Base-by-base conservation (phyloP, 2,888 invertebrate genomes). In the Sipha maydis region DNA sequence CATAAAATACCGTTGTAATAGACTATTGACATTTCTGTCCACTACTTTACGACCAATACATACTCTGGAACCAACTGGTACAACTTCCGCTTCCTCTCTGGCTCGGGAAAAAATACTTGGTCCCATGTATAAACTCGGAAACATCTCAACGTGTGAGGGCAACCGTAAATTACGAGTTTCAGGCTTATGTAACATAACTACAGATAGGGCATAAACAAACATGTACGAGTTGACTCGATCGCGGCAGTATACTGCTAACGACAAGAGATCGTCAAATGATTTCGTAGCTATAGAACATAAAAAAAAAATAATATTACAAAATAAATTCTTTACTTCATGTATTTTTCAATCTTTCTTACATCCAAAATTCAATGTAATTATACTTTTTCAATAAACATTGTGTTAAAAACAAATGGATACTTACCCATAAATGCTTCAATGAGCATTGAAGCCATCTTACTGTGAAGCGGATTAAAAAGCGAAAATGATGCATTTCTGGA, bases 61-160 rank as follows among this genome's bases (percentile, higher is more conserved):
- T 92, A 96, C 95, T 91, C 96, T 94, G 0, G 93, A 92, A 25
- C 95, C 95, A 9, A 93, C 91, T 0, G 93, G 93, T 3, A 94
- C 94, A 3, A 95, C 93, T 67, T 93, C 94, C 83, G 95, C 93
- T 91, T 95, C 95, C 91, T 96, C 95, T 25, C 95, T 93, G 0
- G 95, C 96, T 83, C 93, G 93, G 1, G 94, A 92, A 91, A 97
- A 95, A 4, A 95, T 93, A 71, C 94, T 94, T 19, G 96, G 94
- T 91, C 96, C 96, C 91, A 97, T 93, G 92, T 96, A 97, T 92
- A 96, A 96, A 91, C 95, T 95, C 0, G 97, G 97, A 92, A 97
- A 96, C 0, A 95, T 93, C 92, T 96, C 95, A 71, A 95, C 94
- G 90, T 97, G 94, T 0, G 96, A 94, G 0, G 97, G 97, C 79